Evolutionary conservation across 2,888 invertebrate species (phyloP).

Genomic region (Trissolcus japonicus): DNA sequence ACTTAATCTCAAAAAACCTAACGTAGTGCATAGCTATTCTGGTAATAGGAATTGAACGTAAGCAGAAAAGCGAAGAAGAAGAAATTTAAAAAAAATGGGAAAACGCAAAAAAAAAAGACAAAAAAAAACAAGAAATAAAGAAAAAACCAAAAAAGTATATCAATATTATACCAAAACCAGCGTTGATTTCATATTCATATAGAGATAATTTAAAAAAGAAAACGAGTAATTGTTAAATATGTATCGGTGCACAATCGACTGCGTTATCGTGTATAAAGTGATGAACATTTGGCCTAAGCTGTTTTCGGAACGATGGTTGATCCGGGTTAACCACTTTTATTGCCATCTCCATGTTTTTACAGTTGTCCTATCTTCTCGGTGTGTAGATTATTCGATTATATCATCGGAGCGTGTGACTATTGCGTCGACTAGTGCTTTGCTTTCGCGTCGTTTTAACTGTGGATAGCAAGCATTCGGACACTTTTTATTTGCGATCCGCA

Average conservation of each 20-base stretch:
- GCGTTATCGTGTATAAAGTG: slow-evolving; percentile 63
- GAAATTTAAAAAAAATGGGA: slow-evolving; percentile 6
- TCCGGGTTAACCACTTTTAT: slow-evolving; percentile 51
- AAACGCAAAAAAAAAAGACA: slow-evolving; percentile 1
- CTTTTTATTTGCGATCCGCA: slow-evolving; percentile 16
- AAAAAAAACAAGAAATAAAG: slow-evolving; percentile 5
- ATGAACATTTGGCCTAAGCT: slow-evolving; percentile 68
- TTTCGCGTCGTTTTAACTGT: slow-evolving; percentile 14
- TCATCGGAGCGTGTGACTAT: slow-evolving; percentile 21
- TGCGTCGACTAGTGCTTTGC: slow-evolving; percentile 23
- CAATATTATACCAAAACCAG: slow-evolving; percentile 12
- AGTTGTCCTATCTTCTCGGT: slow-evolving; percentile 54
- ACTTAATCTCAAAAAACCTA: slow-evolving; percentile 59
- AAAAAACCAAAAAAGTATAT: slow-evolving; percentile 6
- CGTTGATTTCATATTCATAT: slow-evolving; percentile 65
- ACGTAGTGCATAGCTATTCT: slow-evolving; percentile 61
- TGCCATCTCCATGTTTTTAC: slow-evolving; percentile 55
- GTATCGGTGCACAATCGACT: slow-evolving; percentile 69
- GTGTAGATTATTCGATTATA: slow-evolving; percentile 44
- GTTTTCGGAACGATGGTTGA: slow-evolving; percentile 50
- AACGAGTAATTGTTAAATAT: slow-evolving; percentile 62
- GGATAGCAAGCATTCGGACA: slow-evolving; percentile 22
- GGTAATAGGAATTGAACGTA: slow-evolving; percentile 69
- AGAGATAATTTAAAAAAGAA: slow-evolving; percentile 57
- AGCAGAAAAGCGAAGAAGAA: slow-evolving; percentile 18